Conservation (phyloP, 2,797 vertebrate genomes). For the Triplophysa yarkandensis region DNA sequence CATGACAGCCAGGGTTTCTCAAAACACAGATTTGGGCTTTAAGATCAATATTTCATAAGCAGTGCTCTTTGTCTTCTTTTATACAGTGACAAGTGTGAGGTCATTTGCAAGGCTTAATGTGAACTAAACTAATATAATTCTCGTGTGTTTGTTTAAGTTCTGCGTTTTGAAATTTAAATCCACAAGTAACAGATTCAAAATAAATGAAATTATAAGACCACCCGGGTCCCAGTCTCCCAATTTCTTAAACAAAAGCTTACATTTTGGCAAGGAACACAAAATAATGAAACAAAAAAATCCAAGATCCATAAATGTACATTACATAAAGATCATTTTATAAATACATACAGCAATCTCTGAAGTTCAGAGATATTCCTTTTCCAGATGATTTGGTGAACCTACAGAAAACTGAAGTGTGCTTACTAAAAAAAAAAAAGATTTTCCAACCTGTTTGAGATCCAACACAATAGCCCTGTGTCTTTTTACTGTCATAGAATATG, state of each 20-base stretch:
- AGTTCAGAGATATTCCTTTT: slow-evolving; percentile 27
- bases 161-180: background rate
- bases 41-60: background rate
- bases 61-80: background rate
- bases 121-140: background rate
- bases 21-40: background rate
- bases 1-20: slow-evolving; percentile 5
- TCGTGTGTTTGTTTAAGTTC: too few relatives aligned
- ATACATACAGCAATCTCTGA: slow-evolving; percentile 15
- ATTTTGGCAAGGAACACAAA: background rate
- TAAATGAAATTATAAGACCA: background rate
- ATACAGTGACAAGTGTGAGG: background rate
- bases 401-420: background rate
- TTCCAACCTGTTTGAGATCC: background rate
- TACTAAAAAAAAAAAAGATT: too few relatives aligned
- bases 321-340: slow-evolving; percentile 31
- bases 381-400: slow-evolving; percentile 16
- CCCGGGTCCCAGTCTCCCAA: background rate
- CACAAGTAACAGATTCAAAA: background rate
- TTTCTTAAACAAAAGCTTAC: too few relatives aligned
- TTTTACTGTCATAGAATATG: slow-evolving; percentile 6
- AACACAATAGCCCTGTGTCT: background rate
- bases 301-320: slow-evolving; percentile 32
- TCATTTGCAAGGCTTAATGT: background rate
- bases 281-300: slow-evolving; percentile 3